Evolutionary conservation across 2,797 vertebrate species (phyloP).

Genomic region (Eutrigla gurnardus): DNA sequence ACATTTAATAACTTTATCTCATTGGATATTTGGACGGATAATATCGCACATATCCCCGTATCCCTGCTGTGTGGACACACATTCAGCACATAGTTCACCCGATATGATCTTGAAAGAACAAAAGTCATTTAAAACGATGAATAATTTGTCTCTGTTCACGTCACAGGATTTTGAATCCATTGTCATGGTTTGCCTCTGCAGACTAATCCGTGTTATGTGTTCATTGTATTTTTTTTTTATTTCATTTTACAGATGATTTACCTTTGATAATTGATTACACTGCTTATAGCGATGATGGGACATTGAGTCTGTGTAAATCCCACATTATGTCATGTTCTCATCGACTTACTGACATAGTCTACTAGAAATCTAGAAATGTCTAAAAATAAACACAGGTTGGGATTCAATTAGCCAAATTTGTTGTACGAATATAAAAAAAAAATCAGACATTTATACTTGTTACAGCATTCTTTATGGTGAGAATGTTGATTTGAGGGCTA

Average conservation of each 20-base stretch:
- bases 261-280: slow-evolving; percentile 70
- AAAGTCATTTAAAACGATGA: background rate
- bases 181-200: slow-evolving; percentile 19
- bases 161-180: slow-evolving; percentile 30
- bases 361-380: slow-evolving; percentile 25
- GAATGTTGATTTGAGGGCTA: slow-evolving; percentile 49
- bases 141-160: slow-evolving; percentile 7
- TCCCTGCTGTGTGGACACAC: background rate
- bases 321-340: slow-evolving; percentile 51
- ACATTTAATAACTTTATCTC: background rate
- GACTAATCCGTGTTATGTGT: slow-evolving; percentile 57
- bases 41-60: background rate
- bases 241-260: slow-evolving; percentile 53
- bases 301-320: slow-evolving; percentile 64
- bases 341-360: slow-evolving; percentile 30
- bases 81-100: background rate
- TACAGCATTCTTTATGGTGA: slow-evolving; percentile 34
- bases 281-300: slow-evolving; percentile 48
- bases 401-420: slow-evolving; percentile 15
- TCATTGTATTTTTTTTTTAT: slow-evolving; percentile 30
- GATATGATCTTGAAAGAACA: slow-evolving; percentile 8
- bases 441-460: background rate
- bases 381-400: slow-evolving; percentile 12
- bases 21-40: slow-evolving; percentile 6
- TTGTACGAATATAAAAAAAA: background rate